A percentile compares a stretch with the other conserved stretches of the same genome.
Conservation (phyloP, 2,888 invertebrate species). For the Acanthococcus lagerstroemiae region DNA sequence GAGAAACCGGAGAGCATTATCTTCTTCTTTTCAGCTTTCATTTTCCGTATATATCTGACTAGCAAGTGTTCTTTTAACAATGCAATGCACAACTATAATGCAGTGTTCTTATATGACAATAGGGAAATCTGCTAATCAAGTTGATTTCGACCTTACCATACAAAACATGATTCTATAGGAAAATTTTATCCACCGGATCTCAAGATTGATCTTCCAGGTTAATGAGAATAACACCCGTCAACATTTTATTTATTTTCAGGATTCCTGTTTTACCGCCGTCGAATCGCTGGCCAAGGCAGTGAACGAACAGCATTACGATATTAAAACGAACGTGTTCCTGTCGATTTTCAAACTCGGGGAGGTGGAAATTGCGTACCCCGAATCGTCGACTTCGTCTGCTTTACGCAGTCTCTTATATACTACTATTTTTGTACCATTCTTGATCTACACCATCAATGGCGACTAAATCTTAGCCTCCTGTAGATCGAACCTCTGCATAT, state of each 20-base stretch:
- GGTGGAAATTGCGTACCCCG: slow-evolving; percentile 57
- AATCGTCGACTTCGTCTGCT: slow-evolving; percentile 25
- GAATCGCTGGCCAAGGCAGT: slow-evolving; percentile 74
- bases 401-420: background rate
- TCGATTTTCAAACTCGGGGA: slow-evolving; percentile 89
- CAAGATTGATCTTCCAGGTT: too few relatives aligned
- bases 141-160: too few relatives aligned
- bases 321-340: slow-evolving; percentile 73
- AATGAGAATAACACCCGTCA: slow-evolving; percentile 13
- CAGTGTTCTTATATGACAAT: too few relatives aligned
- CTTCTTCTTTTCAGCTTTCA: too few relatives aligned
- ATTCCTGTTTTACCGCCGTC: slow-evolving; percentile 71
- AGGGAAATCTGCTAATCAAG: too few relatives aligned
- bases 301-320: slow-evolving; percentile 72
- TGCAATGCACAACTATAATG: too few relatives aligned
- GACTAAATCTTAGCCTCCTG: background rate
- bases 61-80: too few relatives aligned
- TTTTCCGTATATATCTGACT: too few relatives aligned
- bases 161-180: too few relatives aligned
- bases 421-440: background rate
- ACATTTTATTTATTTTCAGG: slow-evolving; percentile 47
- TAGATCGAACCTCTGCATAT: background rate
- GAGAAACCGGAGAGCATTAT: too few relatives aligned
- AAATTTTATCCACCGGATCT: too few relatives aligned
- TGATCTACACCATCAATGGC: background rate